Base-by-base conservation (phyloP, 1,140 invertebrate species). In the Drosophila hydei region DNA sequence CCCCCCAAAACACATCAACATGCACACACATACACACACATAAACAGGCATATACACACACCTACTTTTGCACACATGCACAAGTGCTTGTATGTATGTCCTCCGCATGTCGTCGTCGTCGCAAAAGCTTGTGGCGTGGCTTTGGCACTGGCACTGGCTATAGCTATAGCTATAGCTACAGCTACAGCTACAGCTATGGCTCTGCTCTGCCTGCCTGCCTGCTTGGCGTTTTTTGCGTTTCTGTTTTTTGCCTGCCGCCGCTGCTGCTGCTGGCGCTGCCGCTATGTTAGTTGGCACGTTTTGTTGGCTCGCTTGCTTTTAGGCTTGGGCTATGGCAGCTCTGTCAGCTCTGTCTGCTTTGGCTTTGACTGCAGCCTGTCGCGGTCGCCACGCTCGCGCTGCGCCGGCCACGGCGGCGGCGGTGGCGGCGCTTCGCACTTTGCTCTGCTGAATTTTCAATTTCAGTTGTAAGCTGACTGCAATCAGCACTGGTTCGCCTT, bases 381-480 rank as follows among this genome's bases (percentile, higher is more conserved):
- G 79, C 79, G 79, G 65, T 61, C 69, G 55, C 67, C 33, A 69
- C 64, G 64, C 64, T 63, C 64, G 70, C 78, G 78, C 61, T 65
- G 61, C 72, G 54, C 47, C 60, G 59, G 67, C 75, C 47, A 62
- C 43, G 55, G 56, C 69, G 50, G 58, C 68, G 27, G 74, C 55
- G 51, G 55, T 59, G 59, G 75, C 84, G 83, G 72, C 83, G 83
- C 83, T 89, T 89, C 81, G 85, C 80, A 84, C 89, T 89, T 79
- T 90, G 89, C 89, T 90, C 81, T 89, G 89, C 89, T 90, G 89
- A 90, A 90, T 90, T 90, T 90, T 90, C 89, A 90, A 90, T 91
- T 90, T 91, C 89, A 91, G 89, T 91, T 91, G 89, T 91, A 89
- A 91, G 89, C 89, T 89, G 89, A 91, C 89, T 91, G 89, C 89